Evolutionary conservation across 1,140 invertebrate genomes (phyloP).

Genomic region (Limonius californicus): DNA sequence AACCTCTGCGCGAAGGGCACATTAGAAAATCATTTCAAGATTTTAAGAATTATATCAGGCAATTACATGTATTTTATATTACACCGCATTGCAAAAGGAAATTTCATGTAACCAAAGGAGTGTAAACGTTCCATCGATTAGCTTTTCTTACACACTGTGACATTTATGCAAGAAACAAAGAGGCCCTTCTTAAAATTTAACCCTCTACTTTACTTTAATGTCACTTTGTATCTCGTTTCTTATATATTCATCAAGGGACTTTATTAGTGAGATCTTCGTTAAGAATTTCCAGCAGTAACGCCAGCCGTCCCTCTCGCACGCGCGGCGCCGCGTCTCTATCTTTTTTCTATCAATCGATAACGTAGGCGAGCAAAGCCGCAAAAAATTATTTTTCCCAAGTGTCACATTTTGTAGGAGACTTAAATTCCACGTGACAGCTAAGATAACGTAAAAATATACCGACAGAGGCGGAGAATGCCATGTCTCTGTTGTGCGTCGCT

Average conservation of each 20-base stretch:
- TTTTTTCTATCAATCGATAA: slow-evolving; percentile 12
- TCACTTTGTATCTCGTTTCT: slow-evolving; percentile 43
- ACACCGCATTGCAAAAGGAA: no score
- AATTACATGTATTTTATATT: no score
- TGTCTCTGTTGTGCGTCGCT: neutral
- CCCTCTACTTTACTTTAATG: slow-evolving; percentile 40
- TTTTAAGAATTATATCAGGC: neutral
- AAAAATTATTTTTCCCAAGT: slow-evolving; percentile 35
- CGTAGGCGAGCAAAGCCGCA: neutral
- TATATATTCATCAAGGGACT: slow-evolving; percentile 43
- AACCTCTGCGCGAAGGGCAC: neutral
- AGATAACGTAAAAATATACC: slow-evolving; percentile 33
- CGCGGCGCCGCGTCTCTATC: neutral
- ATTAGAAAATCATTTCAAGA: neutral
- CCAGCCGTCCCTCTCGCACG: neutral
- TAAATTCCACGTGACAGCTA: slow-evolving; percentile 29
- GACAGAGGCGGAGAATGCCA: slow-evolving; percentile 15
- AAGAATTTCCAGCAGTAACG: slow-evolving; percentile 12
- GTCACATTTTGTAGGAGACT: slow-evolving; percentile 34
- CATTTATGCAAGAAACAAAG: slow-evolving; percentile 18
- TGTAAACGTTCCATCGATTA: neutral
- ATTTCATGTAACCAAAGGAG: no score
- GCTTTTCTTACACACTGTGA: neutral
- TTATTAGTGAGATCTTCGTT: slow-evolving; percentile 30
- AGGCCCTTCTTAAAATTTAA: slow-evolving; percentile 23